Evolutionary conservation across 2,888 invertebrate species (phyloP).

Genomic region (Macaria liturata): DNA sequence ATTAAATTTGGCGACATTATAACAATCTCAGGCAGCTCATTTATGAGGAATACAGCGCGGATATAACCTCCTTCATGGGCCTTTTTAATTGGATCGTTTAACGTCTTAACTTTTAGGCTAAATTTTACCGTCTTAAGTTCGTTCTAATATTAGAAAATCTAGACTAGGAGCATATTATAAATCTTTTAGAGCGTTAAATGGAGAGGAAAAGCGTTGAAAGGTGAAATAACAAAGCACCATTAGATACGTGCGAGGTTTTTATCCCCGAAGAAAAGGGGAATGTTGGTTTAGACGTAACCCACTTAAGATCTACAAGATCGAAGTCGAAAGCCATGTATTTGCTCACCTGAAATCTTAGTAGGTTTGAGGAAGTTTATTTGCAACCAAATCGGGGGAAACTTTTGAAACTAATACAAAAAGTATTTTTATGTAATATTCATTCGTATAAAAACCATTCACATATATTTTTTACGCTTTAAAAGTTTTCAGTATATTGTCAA

Average conservation of each 20-base stretch:
- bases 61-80: conserved; percentile 60
- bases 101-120: conserved; percentile 16
- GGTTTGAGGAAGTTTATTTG: too few relatives aligned
- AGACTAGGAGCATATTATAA: conserved; percentile 1
- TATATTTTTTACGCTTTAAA: too few relatives aligned
- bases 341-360: conserved; percentile 2
- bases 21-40: conserved; percentile 75
- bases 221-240: conserved; percentile 69
- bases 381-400: too few relatives aligned
- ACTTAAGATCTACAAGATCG: conserved; percentile 38
- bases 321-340: conserved; percentile 15
- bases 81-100: conserved; percentile 53
- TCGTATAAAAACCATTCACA: too few relatives aligned
- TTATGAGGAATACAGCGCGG: conserved; percentile 57
- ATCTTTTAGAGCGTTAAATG: conserved; percentile 11
- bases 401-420: too few relatives aligned
- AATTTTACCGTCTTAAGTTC: not conserved
- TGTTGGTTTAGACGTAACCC: conserved; percentile 61
- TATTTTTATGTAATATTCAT: too few relatives aligned
- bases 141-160: not conserved
- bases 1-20: conserved; percentile 80
- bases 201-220: conserved; percentile 21
- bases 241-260: conserved; percentile 56
- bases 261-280: conserved; percentile 55
- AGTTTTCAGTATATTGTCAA: too few relatives aligned